phyloP scores from a whole-genome alignment of 2,113 vertebrate species.

The Eleginops maclovinus region DNA sequence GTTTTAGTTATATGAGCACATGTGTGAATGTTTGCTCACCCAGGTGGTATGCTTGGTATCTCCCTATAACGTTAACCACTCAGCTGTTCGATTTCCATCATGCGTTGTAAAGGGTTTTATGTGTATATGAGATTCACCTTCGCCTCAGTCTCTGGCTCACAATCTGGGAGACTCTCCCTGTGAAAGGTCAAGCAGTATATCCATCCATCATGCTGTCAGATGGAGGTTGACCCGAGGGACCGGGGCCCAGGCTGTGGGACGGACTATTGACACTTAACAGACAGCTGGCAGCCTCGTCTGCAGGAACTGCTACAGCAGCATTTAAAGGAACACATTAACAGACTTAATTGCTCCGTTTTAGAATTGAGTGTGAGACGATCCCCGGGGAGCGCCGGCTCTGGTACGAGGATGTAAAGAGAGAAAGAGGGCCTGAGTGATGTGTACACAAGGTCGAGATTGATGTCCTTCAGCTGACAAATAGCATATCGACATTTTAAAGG shows the following conservation, averaged over 20 bases:
- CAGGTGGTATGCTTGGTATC: not conserved
- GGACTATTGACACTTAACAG: constrained; percentile 54
- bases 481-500: constrained; percentile 17
- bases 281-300: constrained; percentile 38
- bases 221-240: constrained; percentile 44
- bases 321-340: constrained; percentile 70
- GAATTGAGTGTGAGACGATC: constrained; percentile 33
- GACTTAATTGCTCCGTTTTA: constrained; percentile 67
- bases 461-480: constrained; percentile 33
- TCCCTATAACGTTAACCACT: not conserved
- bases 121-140: constrained; percentile 17
- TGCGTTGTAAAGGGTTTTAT: constrained; percentile 15
- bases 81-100: not conserved
- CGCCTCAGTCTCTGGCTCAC: not conserved
- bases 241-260: constrained; percentile 16
- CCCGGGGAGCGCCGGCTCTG: constrained; percentile 15
- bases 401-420: constrained; percentile 43
- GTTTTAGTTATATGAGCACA: not conserved
- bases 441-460: constrained; percentile 41
- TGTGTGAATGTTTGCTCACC: constrained; percentile 16
- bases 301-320: constrained; percentile 47
- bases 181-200: constrained; percentile 61
- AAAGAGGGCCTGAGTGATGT: constrained; percentile 3
- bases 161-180: constrained; percentile 10
- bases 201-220: constrained; percentile 80